A percentile compares a stretch with the other conserved stretches of the same genome.
Evolutionary conservation across 2,113 vertebrate genomes (phyloP).

Genomic region (Heliornis fulica): DNA sequence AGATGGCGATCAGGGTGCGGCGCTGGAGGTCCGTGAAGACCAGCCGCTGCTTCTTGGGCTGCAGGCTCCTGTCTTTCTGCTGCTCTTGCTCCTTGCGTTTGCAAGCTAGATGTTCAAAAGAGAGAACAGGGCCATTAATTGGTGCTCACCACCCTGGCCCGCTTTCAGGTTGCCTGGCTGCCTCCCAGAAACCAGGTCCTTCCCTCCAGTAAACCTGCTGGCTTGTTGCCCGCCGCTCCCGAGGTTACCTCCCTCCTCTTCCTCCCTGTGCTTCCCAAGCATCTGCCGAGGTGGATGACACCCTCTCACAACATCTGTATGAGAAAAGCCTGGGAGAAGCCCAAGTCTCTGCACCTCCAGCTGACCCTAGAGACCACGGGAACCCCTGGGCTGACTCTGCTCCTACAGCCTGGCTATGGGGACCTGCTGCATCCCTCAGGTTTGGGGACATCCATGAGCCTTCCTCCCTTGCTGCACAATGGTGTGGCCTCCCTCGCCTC

Average conservation of each 20-base stretch:
- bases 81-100: constrained; percentile 98
- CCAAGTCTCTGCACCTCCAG: neutral
- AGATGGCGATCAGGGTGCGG: constrained; percentile 97
- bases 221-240: neutral
- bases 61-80: constrained; percentile 92
- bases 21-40: constrained; percentile 99
- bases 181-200: neutral
- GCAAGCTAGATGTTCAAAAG: constrained; percentile 81
- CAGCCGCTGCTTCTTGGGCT: constrained; percentile 95
- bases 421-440: neutral
- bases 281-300: neutral
- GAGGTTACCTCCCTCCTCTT: neutral
- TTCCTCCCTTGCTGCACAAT: neutral
- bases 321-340: neutral
- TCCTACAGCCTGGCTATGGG: neutral
- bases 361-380: neutral
- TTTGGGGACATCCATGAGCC: neutral
- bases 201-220: neutral
- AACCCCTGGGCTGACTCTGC: neutral
- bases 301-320: neutral
- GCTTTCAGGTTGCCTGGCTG: neutral
- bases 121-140: constrained; percentile 27
- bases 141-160: neutral
- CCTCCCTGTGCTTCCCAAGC: neutral
- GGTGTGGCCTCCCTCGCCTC: neutral